Conservation (phyloP, 2,888 invertebrate genomes). For the Drosophila heteroneura region DNA sequence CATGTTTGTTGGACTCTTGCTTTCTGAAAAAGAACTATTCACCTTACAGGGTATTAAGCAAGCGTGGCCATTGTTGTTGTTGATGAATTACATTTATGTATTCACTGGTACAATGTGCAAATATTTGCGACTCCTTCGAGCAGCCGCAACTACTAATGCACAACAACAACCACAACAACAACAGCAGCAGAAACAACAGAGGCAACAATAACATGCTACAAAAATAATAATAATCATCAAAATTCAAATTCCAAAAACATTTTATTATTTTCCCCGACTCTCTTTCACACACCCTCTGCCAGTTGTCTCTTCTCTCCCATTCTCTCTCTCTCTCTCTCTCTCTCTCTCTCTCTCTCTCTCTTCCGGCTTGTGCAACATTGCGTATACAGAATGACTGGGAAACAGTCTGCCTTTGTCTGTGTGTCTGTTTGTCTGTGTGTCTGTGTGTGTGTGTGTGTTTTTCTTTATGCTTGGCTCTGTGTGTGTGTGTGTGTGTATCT, state of each 20-base stretch:
- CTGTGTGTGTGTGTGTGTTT: constrained; percentile 5
- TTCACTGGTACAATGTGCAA: constrained; percentile 23
- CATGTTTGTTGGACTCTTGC: neutral
- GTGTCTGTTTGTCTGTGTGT: constrained; percentile 47
- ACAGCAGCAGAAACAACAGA: neutral
- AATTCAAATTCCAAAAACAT: constrained; percentile 52
- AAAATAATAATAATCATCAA: constrained; percentile 57
- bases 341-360: neutral
- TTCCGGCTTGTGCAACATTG: constrained; percentile 33
- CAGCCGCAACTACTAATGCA: constrained; percentile 21
- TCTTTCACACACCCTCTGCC: neutral
- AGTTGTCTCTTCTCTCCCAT: neutral
- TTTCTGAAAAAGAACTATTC: no score
- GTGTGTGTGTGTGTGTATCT: constrained; percentile 62
- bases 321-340: neutral
- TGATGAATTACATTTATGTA: constrained; percentile 8
- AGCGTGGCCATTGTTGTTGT: constrained; percentile 3
- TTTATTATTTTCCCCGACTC: constrained; percentile 7
- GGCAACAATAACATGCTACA: neutral
- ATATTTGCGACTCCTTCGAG: constrained; percentile 33
- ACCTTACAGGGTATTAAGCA: neutral
- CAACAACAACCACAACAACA: constrained; percentile 8
- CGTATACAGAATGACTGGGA: constrained; percentile 58
- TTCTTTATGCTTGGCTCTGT: constrained; percentile 4
- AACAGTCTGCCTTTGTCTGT: constrained; percentile 33